Base-by-base conservation (phyloP, 2,113 vertebrate species). In the Phrynocephalus versicolor region DNA sequence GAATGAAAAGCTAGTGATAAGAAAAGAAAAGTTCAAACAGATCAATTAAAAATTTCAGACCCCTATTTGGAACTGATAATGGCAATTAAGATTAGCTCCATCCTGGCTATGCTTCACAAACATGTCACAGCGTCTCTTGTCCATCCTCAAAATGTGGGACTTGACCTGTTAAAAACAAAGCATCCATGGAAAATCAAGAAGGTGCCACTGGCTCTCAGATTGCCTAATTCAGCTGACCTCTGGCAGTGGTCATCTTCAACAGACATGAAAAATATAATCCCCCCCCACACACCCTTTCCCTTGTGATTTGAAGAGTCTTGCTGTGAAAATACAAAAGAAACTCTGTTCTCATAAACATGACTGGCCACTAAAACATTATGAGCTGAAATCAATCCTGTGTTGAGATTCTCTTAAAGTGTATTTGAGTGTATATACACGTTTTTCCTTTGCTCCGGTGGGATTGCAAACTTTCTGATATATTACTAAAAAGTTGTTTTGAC, bases 361-460 rank as follows among this genome's bases (percentile, higher is more conserved):
- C 37, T 71, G 35, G 35, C 6, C 55, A 71, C 65, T 45, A 79
- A 79, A 79, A 85, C 14, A 3, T 85, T 79, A 71, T 45, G 84
- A 62, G 57, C 19, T 55, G 27, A 79, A 72, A 85, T 60, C 73
- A 45, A 33, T 85, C 60, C 75, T 70, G 45, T 58, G 51, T 30
- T 60, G 57, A 45, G 67, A 79, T 70, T 85, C 35, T 71, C 51
- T 85, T 85, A 85, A 85, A 62, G 30, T 33, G 19, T 79, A 79
- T 41, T 79, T 33, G 51, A 37, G 13, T 70, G 72, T 72, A 18
- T 41, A 4, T 85, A 10, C 7, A 4, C 19, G 8, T 72, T 85
- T 71, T 51, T 85, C 57, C 77, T 60, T 85, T 71, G 35, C 71
- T 78, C 55, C 51, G n/a, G 51, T 12, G 57, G 30, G 67, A 85